phyloP scores from a whole-genome alignment of 2,113 vertebrate species.

The Poecile atricapillus region DNA sequence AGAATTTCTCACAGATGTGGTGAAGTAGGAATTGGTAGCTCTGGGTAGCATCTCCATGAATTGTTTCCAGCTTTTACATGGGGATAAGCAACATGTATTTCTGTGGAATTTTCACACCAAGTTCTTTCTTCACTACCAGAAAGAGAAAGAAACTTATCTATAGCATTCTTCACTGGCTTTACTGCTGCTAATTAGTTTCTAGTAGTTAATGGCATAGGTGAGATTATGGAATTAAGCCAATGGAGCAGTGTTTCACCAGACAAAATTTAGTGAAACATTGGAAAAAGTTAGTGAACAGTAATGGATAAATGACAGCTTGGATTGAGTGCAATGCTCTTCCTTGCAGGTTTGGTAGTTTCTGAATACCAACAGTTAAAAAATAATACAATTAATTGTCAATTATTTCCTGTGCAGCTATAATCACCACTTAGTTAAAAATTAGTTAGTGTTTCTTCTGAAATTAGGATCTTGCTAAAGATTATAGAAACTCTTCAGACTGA shows the following conservation, averaged over 20 bases:
- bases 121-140: background rate
- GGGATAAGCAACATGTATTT: background rate
- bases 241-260: background rate
- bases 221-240: background rate
- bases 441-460: background rate
- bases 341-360: background rate
- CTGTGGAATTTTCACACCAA: background rate
- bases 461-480: background rate
- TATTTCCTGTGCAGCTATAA: background rate
- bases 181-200: background rate
- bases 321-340: background rate
- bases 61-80: background rate
- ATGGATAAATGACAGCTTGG: background rate
- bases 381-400: background rate
- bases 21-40: background rate
- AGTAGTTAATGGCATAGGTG: background rate
- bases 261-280: background rate
- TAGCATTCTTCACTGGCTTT: background rate
- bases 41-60: background rate
- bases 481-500: background rate
- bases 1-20: background rate
- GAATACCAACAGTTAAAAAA: background rate
- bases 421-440: background rate
- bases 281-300: background rate
- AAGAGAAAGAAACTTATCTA: background rate